Base-by-base conservation (phyloP, 2,888 invertebrate species). In the Pinctada fucata region DNA sequence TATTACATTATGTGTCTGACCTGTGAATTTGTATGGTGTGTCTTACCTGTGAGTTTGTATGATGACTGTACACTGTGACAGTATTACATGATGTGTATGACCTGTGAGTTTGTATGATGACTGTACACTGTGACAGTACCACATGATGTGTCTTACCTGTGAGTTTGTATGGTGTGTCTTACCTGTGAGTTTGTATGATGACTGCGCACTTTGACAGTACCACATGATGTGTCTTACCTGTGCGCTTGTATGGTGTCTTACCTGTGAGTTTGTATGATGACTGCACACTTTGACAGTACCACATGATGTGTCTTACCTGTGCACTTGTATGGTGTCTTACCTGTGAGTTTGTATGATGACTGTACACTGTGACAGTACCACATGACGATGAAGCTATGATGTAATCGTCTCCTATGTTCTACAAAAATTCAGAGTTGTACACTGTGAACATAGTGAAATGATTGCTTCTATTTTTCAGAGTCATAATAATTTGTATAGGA, bases 391-490 rank as follows among this genome's bases (percentile, higher is more conserved):
- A 93, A 1, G 92, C 93, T 6, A 95, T 95, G 80, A 96, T 94
- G 80, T 94, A 94, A 83, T 95, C 95, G 92, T 94, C 90, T 83
- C 95, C 95, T 8, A 96, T 93, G 90, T 96, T 96, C 94, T 95
- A 95, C 93, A 87, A 87, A 51, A 72, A 31, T 76, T 67, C 70
- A 31, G 31, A 31, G 31, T 31, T 31, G 31, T 31, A 31, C 31
- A 31, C 31, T 31, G 31, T 31, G 31, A 31, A 31, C 31, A 31
- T 31, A 31, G 31, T 31, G 31, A 31, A 31, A 31, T 31, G 31
- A 31, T 31, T 31, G 31, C 31, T 31, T 31, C 31, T 31, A 31
- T 31, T 31, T 31, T 31, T 31, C 31, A 31, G 31, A 31, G 31
- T 31, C 31, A 31, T 31, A 31, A 31, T 31, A 31, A 31, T 31